Evolutionary conservation across 2,888 invertebrate species (phyloP).

Genomic region (Ptilodon capucinus): DNA sequence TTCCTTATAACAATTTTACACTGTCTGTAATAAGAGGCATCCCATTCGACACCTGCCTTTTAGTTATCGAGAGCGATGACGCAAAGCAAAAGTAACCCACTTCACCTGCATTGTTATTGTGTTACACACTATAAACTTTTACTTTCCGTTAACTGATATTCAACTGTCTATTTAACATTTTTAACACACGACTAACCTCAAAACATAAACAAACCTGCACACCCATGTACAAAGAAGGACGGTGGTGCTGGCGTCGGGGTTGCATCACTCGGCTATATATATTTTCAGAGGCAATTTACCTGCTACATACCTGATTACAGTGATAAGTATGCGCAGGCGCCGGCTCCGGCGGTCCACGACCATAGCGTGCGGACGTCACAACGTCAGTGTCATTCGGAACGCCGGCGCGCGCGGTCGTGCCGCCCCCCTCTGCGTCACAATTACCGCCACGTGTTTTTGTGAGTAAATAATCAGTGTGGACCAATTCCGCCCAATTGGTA

Average conservation of each 20-base stretch:
- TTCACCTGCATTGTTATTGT: neutral
- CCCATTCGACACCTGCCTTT: slow-evolving; percentile 1
- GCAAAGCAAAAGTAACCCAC: neutral
- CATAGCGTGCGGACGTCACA: slow-evolving; percentile 15
- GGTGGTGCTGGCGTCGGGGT: slow-evolving; percentile 40
- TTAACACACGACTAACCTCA: slow-evolving; percentile 17
- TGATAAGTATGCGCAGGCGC: slow-evolving; percentile 61
- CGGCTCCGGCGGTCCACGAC: slow-evolving; percentile 33
- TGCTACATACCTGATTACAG: slow-evolving; percentile 48
- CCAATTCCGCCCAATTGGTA: slow-evolving; percentile 45
- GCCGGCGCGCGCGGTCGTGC: slow-evolving; percentile 52
- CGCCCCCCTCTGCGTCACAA: slow-evolving; percentile 26
- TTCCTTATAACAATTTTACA: neutral
- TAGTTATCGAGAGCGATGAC: slow-evolving; percentile 13
- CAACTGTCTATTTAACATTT: neutral
- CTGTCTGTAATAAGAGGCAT: neutral
- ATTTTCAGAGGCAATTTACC: slow-evolving; percentile 70
- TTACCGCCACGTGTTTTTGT: slow-evolving; percentile 64
- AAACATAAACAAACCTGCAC: slow-evolving; percentile 30
- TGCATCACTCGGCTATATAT: slow-evolving; percentile 51
- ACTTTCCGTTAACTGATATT: neutral
- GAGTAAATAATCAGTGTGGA: slow-evolving; percentile 63
- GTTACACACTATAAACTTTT: slow-evolving; percentile 1
- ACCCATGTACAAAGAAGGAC: slow-evolving; percentile 43
- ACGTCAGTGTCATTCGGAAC: slow-evolving; percentile 58